A percentile compares a stretch with the other conserved stretches of the same genome.
These are phyloP conservation scores for Danaus melanippus DNA, from an alignment of 1,140 invertebrate genomes.

Conservation along the genomic window DNA sequence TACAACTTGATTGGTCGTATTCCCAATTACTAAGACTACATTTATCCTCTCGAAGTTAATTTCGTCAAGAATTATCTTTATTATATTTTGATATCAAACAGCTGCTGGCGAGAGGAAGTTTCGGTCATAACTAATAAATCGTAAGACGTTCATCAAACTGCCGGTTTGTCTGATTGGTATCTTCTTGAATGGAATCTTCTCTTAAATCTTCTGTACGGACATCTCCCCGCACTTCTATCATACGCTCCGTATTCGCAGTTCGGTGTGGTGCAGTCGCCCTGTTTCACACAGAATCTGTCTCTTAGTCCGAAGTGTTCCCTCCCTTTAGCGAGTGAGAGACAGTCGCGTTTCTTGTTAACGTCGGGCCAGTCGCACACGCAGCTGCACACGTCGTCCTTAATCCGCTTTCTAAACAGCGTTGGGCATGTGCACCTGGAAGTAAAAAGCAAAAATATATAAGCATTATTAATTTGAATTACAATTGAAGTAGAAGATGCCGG, in stretches of 20 bases:
- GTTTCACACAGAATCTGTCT: constrained; percentile 80
- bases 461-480: too few species aligned
- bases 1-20: too few species aligned
- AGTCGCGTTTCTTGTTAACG: constrained; percentile 74
- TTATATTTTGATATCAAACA: too few species aligned
- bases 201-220: constrained; percentile 71
- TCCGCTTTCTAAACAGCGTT: constrained; percentile 75
- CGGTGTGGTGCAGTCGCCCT: constrained; percentile 76
- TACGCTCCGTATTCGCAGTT: constrained; percentile 81
- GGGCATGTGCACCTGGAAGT: constrained; percentile 81
- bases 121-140: too few species aligned
- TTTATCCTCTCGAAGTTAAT: too few species aligned
- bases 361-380: constrained; percentile 77
- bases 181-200: constrained; percentile 30
- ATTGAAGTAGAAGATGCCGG: too few species aligned
- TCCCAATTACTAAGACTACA: too few species aligned
- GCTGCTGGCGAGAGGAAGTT: too few species aligned
- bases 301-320: constrained; percentile 78
- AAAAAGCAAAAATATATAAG: constrained; percentile 1
- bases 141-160: not conserved
- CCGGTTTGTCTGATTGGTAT: constrained; percentile 18
- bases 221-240: constrained; percentile 74
- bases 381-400: constrained; percentile 74
- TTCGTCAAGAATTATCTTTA: too few species aligned
- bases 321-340: constrained; percentile 77